These are phyloP conservation scores for Leptothorax acervorum DNA, from an alignment of 2,888 invertebrate species.

Conservation along the genomic window DNA sequence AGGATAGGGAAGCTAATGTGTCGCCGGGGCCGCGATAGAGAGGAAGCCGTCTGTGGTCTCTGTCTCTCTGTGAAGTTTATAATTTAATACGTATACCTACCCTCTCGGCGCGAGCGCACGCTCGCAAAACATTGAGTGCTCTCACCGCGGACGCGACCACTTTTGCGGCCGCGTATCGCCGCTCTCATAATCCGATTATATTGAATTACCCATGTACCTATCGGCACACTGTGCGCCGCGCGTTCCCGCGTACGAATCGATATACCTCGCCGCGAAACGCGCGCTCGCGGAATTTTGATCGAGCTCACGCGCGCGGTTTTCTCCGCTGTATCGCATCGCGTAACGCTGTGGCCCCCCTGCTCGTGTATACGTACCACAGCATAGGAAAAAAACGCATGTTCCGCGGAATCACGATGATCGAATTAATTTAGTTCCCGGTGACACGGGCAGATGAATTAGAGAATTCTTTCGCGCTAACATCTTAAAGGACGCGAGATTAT, in stretches of 20 bases:
- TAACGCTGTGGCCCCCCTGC: not conserved
- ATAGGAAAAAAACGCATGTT: not conserved
- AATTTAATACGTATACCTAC: slow-evolving; percentile 84
- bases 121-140: slow-evolving; percentile 83
- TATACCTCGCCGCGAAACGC: slow-evolving; percentile 59
- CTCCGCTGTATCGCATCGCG: slow-evolving; percentile 29
- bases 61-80: slow-evolving; percentile 82
- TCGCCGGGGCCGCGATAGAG: slow-evolving; percentile 73
- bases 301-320: slow-evolving; percentile 41
- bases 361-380: not conserved
- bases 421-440: slow-evolving; percentile 1
- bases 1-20: slow-evolving; percentile 77
- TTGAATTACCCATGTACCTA: slow-evolving; percentile 81
- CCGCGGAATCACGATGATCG: slow-evolving; percentile 23
- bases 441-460: not conserved
- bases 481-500: not conserved
- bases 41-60: slow-evolving; percentile 74
- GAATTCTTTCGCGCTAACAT: slow-evolving; percentile 18
- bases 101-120: slow-evolving; percentile 70
- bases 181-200: slow-evolving; percentile 84
- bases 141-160: slow-evolving; percentile 82
- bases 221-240: slow-evolving; percentile 58
- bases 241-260: slow-evolving; percentile 69
- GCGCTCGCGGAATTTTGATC: slow-evolving; percentile 63
- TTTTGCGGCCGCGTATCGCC: slow-evolving; percentile 82